Evolutionary conservation across 2,113 vertebrate genomes (phyloP).

Genomic region (Ochotona princeps): DNA sequence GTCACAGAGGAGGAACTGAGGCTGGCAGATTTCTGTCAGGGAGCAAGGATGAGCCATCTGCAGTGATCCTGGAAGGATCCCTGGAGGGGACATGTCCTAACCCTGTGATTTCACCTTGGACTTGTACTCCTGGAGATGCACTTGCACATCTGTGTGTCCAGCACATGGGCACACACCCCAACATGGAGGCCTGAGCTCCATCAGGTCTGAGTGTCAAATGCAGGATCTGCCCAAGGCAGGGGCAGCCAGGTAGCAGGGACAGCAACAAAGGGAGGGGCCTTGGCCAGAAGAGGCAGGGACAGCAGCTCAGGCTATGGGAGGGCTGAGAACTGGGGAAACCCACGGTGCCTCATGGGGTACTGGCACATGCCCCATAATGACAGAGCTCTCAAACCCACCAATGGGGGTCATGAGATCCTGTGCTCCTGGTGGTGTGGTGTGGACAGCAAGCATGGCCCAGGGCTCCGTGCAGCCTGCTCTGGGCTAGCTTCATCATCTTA

Average conservation of each 20-base stretch:
- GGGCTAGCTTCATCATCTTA: not conserved
- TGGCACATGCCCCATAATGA: not conserved
- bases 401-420: not conserved
- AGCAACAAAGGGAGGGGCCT: not conserved
- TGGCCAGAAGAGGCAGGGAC: not conserved
- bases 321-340: not conserved
- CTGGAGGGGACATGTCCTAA: not conserved
- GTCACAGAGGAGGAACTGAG: not conserved
- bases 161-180: not conserved
- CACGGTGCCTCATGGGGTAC: not conserved
- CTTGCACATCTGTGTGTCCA: not conserved
- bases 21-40: not conserved
- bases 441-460: not conserved
- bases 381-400: not conserved
- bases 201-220: not conserved
- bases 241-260: conserved; percentile 10
- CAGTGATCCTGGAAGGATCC: not conserved
- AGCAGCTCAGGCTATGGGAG: not conserved
- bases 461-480: not conserved
- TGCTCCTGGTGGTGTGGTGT: not conserved
- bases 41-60: not conserved
- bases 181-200: not conserved
- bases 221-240: not conserved
- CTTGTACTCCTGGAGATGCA: not conserved
- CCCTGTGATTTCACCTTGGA: not conserved